phyloP scores from a whole-genome alignment of 2,888 invertebrate genomes.

The Cerastis leucographa region DNA sequence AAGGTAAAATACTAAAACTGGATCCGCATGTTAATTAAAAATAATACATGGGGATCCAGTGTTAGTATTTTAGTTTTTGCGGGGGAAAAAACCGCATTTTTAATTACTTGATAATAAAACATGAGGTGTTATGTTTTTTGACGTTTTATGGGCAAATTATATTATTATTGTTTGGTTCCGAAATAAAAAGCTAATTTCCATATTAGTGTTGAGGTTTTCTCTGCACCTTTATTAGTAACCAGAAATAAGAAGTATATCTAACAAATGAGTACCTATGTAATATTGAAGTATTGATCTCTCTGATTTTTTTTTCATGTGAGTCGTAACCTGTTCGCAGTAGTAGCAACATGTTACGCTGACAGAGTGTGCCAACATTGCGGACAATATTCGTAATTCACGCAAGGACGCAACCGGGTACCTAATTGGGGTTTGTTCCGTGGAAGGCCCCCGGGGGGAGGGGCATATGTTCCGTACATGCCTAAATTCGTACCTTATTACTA shows the following conservation, averaged over 20 bases:
- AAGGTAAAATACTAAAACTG: background rate
- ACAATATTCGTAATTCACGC: slow-evolving; percentile 51
- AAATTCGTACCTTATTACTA: slow-evolving; percentile 28
- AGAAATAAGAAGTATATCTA: background rate
- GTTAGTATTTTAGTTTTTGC: slow-evolving; percentile 4
- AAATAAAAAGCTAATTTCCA: background rate
- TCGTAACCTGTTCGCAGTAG: slow-evolving; percentile 9
- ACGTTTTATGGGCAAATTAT: background rate
- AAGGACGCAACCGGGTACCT: slow-evolving; percentile 28
- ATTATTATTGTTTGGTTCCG: background rate
- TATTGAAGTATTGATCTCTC: background rate
- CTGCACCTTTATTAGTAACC: background rate
- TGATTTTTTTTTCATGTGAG: background rate
- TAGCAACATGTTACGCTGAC: slow-evolving; percentile 4
- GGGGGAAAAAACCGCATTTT: background rate
- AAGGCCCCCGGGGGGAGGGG: slow-evolving; percentile 13
- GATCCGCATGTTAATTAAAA: background rate
- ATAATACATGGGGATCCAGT: background rate
- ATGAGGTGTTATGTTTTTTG: slow-evolving; percentile 4
- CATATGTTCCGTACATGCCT: slow-evolving; percentile 20
- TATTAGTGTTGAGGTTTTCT: slow-evolving; percentile 23
- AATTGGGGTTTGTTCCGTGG: slow-evolving; percentile 53
- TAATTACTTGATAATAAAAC: slow-evolving; percentile 17
- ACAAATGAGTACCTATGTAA: background rate
- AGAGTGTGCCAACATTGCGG: slow-evolving; percentile 25